Evolutionary conservation across 92 coral and sea anemone genomes (phyloP), one percentile per base, ranked within the genome.

Genomic region (Zoanthus solanderi): DNA sequence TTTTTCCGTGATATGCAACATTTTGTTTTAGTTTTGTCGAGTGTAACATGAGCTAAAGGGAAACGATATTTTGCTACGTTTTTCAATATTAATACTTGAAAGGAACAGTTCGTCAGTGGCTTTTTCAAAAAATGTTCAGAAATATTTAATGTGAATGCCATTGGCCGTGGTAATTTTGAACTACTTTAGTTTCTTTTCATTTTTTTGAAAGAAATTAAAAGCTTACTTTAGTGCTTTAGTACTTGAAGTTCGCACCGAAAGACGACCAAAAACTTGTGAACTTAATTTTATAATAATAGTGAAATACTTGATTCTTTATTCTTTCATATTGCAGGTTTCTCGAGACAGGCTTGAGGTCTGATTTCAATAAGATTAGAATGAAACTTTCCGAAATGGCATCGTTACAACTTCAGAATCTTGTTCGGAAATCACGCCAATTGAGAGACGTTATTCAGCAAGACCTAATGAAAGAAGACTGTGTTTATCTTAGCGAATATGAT

Each of bases 291-390:
- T 47, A 31, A 65, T 34, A 47, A 84, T 46, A n/a, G 23, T 31
- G 53, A 23, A 10, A 16, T n/a, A 28, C 14, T 81, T 9, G 37
- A 31, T 29, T 9, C 11, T 28, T 12, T 7, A n/a, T 65, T 10
- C 44, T 9, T n/a, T 1, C 37, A 13, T 23, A 54, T 86, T 87
- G 50, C 88, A 97, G 99, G 91, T 97, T 95, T 87, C 92, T 97
- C 90, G 98, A 95, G 79, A 95, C 99, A 30, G 99, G 99, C 14
- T 85, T 91, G 57, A 95, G 98, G 65, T 97, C 99, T 7, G 99
- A 97, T 85, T 97, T 97, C 93, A 97, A 95, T 94, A 95, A 96
- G 89, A 94, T 97, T 89, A 90, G 99, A 89, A 92, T 94, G 86
- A 97, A 97, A 85, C 87, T 97, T 50, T 94, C 99, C 45, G 99